A percentile compares a stretch with the other conserved stretches of the same genome.
phyloP scores from a whole-genome alignment of 2,888 invertebrate genomes.

The Candidula unifasciata region DNA sequence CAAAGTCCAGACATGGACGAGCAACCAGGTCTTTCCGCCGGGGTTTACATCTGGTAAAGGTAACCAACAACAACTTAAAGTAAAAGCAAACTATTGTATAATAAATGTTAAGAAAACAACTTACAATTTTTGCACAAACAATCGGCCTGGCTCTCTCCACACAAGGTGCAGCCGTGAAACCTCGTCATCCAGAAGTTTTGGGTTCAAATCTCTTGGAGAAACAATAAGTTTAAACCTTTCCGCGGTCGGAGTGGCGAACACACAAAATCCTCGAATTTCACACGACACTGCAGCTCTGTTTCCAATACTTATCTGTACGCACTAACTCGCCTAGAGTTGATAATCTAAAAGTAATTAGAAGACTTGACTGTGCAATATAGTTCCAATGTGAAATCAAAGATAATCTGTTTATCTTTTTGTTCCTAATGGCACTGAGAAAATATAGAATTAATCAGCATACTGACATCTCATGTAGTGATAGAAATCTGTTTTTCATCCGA shows the following conservation, averaged over 20 bases:
- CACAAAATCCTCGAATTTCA: too few relatives aligned
- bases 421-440: conserved; percentile 18
- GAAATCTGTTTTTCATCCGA: conserved; percentile 38
- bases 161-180: conserved; percentile 44
- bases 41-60: too few relatives aligned
- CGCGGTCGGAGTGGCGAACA: too few relatives aligned
- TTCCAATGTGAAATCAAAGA: not conserved
- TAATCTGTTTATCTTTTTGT: conserved; percentile 32
- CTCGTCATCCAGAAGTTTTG: conserved; percentile 44
- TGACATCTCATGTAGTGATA: not conserved
- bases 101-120: not conserved
- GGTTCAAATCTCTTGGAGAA: too few relatives aligned
- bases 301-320: not conserved
- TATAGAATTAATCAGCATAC: conserved; percentile 21
- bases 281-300: too few relatives aligned
- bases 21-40: too few relatives aligned
- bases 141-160: conserved; percentile 48
- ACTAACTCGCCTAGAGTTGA: too few relatives aligned
- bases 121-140: conserved; percentile 48
- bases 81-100: not conserved
- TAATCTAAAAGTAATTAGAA: too few relatives aligned
- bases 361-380: too few relatives aligned
- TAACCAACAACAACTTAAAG: too few relatives aligned
- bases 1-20: too few relatives aligned
- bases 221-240: too few relatives aligned